Evolutionary conservation across 1,140 invertebrate genomes (phyloP).

Genomic region (Oreohelix idahoensis): DNA sequence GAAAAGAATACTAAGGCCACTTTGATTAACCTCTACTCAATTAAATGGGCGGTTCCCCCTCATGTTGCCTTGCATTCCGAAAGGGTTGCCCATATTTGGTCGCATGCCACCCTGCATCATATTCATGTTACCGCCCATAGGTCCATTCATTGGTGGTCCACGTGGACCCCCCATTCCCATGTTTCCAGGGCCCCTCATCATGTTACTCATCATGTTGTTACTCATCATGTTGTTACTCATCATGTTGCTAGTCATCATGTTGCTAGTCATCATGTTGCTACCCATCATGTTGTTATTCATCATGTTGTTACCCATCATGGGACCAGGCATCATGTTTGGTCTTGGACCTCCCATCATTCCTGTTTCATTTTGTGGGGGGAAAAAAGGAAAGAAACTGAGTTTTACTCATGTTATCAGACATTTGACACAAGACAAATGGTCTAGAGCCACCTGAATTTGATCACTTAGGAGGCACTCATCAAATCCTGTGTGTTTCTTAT

Average conservation of each 20-base stretch:
- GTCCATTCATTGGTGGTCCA: background rate
- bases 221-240: background rate
- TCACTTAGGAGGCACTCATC: too few relatives aligned
- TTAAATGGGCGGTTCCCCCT: constrained; percentile 14
- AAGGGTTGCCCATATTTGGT: constrained; percentile 8
- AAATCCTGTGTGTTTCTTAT: too few relatives aligned
- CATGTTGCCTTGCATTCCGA: constrained; percentile 17
- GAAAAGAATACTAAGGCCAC: constrained; percentile 3
- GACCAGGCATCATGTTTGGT: constrained; percentile 16
- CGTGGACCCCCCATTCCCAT: constrained; percentile 22
- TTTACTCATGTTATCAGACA: too few relatives aligned
- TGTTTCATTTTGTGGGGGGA: background rate
- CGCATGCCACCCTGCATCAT: constrained; percentile 30
- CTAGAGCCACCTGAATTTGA: too few relatives aligned
- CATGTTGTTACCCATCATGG: constrained; percentile 34
- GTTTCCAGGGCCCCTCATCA: constrained; percentile 32
- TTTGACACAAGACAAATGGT: too few relatives aligned
- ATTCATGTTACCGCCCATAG: background rate
- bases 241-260: too few relatives aligned
- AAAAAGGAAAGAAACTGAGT: background rate
- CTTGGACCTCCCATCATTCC: constrained; percentile 32
- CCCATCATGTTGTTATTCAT: background rate
- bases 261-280: too few relatives aligned
- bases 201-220: background rate
- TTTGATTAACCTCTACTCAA: constrained; percentile 13